phyloP scores from a whole-genome alignment of 1,140 invertebrate species.

The Orchesella cincta region DNA sequence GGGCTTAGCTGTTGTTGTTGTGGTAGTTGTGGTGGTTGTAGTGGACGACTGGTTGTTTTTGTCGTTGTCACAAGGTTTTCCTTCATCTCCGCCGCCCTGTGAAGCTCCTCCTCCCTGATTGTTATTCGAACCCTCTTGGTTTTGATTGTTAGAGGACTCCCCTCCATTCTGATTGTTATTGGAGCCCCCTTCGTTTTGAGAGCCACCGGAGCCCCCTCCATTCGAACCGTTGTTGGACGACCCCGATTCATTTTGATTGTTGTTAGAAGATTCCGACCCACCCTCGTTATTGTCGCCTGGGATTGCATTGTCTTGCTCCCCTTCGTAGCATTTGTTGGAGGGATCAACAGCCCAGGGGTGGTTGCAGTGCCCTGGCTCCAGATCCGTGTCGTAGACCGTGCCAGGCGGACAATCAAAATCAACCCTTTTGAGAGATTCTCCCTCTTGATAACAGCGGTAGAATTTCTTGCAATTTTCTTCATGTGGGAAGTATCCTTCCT shows the following conservation, averaged over 20 bases:
- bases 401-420: slow-evolving; percentile 70
- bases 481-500: slow-evolving; percentile 67
- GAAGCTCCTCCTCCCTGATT: slow-evolving; percentile 11
- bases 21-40: slow-evolving; percentile 13
- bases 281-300: not conserved
- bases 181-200: slow-evolving; percentile 17
- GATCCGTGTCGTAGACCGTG: slow-evolving; percentile 71
- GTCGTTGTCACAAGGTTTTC: slow-evolving; percentile 15
- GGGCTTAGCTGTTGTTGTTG: slow-evolving; percentile 14
- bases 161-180: slow-evolving; percentile 26
- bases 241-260: slow-evolving; percentile 18
- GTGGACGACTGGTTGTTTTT: not conserved
- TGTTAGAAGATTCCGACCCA: slow-evolving; percentile 23
- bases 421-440: slow-evolving; percentile 55
- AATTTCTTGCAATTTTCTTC: slow-evolving; percentile 51
- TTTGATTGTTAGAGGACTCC: slow-evolving; percentile 22
- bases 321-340: slow-evolving; percentile 35
- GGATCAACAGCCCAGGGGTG: slow-evolving; percentile 60
- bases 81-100: not conserved
- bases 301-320: slow-evolving; percentile 14
- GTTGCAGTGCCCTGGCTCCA: slow-evolving; percentile 63
- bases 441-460: slow-evolving; percentile 36
- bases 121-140: slow-evolving; percentile 27
- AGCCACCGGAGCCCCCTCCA: slow-evolving; percentile 13
- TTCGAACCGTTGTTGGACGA: slow-evolving; percentile 14